These are phyloP conservation scores for Hassar affinis DNA, from an alignment of 2,113 vertebrate species.

Conservation along the genomic window DNA sequence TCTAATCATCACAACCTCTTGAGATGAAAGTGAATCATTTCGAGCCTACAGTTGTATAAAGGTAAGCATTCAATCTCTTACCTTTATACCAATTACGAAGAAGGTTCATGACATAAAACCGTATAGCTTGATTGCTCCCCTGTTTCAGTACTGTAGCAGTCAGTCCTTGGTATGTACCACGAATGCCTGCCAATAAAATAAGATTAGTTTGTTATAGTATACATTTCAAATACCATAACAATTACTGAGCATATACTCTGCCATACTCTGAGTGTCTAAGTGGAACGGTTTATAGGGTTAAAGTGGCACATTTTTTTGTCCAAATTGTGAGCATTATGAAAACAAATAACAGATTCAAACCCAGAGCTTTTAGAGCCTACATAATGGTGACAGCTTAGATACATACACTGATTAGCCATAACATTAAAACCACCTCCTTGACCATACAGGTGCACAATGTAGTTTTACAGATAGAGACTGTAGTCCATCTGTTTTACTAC, in stretches of 20 bases:
- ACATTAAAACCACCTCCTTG: too few relatives aligned
- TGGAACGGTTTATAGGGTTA: background rate
- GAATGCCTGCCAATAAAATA: slow-evolving; percentile 65
- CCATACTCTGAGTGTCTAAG: background rate
- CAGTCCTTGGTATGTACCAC: slow-evolving; percentile 77
- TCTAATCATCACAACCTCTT: background rate
- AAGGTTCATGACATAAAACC: slow-evolving; percentile 79
- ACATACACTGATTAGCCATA: too few relatives aligned
- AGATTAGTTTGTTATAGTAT: slow-evolving; percentile 2
- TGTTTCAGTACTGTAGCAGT: slow-evolving; percentile 78
- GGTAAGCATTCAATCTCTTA: slow-evolving; percentile 54
- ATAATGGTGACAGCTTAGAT: background rate
- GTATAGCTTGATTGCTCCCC: slow-evolving; percentile 78
- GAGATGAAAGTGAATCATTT: background rate
- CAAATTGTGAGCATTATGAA: background rate
- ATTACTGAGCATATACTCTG: background rate
- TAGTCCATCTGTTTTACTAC: too few relatives aligned
- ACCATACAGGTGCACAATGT: too few relatives aligned
- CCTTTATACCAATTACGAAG: slow-evolving; percentile 80
- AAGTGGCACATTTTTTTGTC: background rate
- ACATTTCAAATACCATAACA: background rate
- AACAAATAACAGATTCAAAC: background rate
- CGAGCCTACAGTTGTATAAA: background rate
- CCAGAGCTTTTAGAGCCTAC: background rate
- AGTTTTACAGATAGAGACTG: too few relatives aligned